phyloP scores from a whole-genome alignment of 2,113 vertebrate species.

The Procavia capensis region DNA sequence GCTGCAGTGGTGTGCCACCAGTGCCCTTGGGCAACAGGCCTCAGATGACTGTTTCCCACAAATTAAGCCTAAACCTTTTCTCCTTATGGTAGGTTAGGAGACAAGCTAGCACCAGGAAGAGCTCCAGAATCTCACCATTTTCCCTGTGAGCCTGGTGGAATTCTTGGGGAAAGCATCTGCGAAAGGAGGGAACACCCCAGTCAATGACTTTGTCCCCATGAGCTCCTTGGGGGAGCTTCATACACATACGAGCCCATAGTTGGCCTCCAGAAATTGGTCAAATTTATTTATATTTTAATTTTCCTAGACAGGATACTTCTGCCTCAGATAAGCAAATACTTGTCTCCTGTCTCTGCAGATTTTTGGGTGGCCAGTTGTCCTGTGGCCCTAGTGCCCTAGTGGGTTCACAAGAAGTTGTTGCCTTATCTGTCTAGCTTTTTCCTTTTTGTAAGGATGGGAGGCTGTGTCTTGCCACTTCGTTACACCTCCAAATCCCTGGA shows the following conservation, averaged over 20 bases:
- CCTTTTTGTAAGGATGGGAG: not conserved
- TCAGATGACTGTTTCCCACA: not conserved
- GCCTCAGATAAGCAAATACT: not conserved
- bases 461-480: not conserved
- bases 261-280: not conserved
- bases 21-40: not conserved
- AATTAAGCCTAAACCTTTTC: not conserved
- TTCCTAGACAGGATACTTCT: not conserved
- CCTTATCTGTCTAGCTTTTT: not conserved
- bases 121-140: not conserved
- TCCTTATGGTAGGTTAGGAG: not conserved
- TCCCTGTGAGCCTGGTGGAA: not conserved
- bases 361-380: not conserved
- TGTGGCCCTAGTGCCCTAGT: not conserved
- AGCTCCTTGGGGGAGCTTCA: not conserved
- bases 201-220: not conserved
- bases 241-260: not conserved
- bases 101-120: not conserved
- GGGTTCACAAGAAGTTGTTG: not conserved
- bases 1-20: not conserved
- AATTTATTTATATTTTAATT: not conserved
- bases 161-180: not conserved
- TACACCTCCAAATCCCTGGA: not conserved
- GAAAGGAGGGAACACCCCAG: not conserved
- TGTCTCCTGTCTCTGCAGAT: not conserved